Evolutionary conservation across 2,888 invertebrate species (phyloP), one percentile per base, ranked within the genome.

Genomic region (Ormia ochracea): DNA sequence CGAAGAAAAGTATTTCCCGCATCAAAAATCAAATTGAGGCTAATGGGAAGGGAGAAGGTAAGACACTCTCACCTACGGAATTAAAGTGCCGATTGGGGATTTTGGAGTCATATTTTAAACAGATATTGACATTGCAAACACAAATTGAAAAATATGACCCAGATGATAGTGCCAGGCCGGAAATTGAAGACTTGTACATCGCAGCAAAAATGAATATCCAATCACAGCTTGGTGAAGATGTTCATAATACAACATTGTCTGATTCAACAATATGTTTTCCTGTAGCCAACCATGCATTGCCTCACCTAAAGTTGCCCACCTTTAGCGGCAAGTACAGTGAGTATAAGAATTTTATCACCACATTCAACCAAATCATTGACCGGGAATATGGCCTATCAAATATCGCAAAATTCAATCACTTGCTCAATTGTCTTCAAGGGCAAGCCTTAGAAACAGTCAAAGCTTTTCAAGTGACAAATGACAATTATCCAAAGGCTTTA

Each of bases 1-100:
- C 59, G 61, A 70, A 52, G 41, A 70, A 61, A 41, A 52, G 41
- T 52, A 59, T 50, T 43, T 28, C 48, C 4, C 59, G 59, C 31
- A 70, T 70, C 4, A 70, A 52, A n/a, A 70, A 59, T 19, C 23
- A 52, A 17, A 43, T 52, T 7, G 59, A 59, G 43, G 70, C 43
- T n/a, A 70, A 23, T 48, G 58, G 26, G 10, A 58, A 38, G 23
- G 58, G 50, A 19, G 58, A 59, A 58, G 33, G 48, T 21, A 58
- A 26, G n/a, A n/a, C n/a, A n/a, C n/a, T n/a, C n/a, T n/a, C n/a
- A 17, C 14, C 23, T 4, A 45, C 36, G 1, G 69, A 69, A 23
- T 19, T 58, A 9, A 59, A 41, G 59, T 59, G 43, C 12, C 28
- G 52, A 4, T 2, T 31, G 31, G 52, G 41, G 36, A 38, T 38